phyloP scores from a whole-genome alignment of 2,888 invertebrate genomes.

The Athalia cordata region DNA sequence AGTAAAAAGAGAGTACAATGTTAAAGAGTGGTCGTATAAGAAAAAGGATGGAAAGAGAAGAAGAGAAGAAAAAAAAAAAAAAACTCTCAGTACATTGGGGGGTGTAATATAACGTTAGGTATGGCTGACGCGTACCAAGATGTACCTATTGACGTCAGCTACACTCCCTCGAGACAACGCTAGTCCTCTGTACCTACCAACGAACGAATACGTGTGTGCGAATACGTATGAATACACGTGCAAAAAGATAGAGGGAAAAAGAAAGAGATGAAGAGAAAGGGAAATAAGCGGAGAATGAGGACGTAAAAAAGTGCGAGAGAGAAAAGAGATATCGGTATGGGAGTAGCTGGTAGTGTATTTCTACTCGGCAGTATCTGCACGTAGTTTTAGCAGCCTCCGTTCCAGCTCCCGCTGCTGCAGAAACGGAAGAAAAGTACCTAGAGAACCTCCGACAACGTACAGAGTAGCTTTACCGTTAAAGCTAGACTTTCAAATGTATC shows the following conservation, averaged over 20 bases:
- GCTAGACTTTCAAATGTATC: conserved; percentile 21
- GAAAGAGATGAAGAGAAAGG: neutral
- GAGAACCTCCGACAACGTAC: conserved; percentile 4
- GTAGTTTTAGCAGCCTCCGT: conserved; percentile 20
- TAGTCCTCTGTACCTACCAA: neutral
- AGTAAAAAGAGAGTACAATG: conserved; percentile 1
- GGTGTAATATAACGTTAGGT: conserved; percentile 39
- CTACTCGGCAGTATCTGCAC: conserved; percentile 37
- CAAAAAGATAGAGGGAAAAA: neutral
- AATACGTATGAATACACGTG: conserved; percentile 46
- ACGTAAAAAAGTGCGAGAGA: neutral
- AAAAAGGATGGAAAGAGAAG: neutral
- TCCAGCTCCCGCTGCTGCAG: too few species aligned
- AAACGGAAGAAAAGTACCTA: conserved; percentile 22
- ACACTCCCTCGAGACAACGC: conserved; percentile 32
- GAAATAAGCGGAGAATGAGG: neutral
- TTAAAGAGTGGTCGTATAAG: neutral
- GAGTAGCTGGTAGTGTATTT: neutral
- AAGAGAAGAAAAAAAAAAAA: neutral
- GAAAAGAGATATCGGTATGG: neutral
- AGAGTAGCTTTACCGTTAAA: conserved; percentile 19
- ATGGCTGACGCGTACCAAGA: conserved; percentile 43
- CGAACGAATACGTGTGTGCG: conserved; percentile 49
- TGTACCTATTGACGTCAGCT: conserved; percentile 47
- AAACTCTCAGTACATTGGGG: conserved; percentile 3